These are phyloP conservation scores for Oxytorus armatus DNA, from an alignment of 2,888 invertebrate species.

Conservation along the genomic window DNA sequence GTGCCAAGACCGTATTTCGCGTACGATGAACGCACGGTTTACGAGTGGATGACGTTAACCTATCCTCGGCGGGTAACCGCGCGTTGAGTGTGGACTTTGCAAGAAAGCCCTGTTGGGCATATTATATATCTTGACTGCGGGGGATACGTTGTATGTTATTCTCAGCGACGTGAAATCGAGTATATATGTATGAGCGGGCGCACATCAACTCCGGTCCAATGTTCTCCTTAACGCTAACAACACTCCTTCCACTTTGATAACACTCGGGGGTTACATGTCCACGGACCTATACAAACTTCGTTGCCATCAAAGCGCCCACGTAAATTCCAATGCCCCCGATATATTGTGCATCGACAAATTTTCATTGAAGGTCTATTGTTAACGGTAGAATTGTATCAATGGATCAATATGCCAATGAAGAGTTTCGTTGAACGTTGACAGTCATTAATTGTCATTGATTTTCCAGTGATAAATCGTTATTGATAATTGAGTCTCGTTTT, in stretches of 20 bases:
- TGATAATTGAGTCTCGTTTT: neutral
- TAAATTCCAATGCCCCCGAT: slow-evolving; percentile 15
- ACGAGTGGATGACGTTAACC: slow-evolving; percentile 54
- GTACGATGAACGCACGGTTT: slow-evolving; percentile 63
- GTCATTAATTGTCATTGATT: neutral
- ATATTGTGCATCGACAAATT: too few species aligned
- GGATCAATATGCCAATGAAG: neutral
- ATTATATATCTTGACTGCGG: slow-evolving; percentile 1
- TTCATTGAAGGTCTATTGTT: too few species aligned
- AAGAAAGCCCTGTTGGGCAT: slow-evolving; percentile 23
- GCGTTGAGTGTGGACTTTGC: slow-evolving; percentile 18
- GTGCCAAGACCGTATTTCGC: slow-evolving; percentile 43
- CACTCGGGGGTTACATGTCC: neutral
- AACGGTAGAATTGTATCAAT: too few species aligned
- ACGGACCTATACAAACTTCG: slow-evolving; percentile 1
- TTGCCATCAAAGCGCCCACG: neutral
- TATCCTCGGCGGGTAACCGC: neutral
- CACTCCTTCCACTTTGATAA: slow-evolving; percentile 26
- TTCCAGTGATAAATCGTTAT: neutral
- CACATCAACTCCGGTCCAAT: neutral
- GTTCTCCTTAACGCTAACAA: slow-evolving; percentile 51
- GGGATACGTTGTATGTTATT: slow-evolving; percentile 25
- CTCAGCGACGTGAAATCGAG: slow-evolving; percentile 23
- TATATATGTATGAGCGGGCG: slow-evolving; percentile 11
- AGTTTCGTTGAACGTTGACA: neutral